Evolutionary conservation across 64 coral and sea anemone species (phyloP), one percentile per base, ranked within the genome.

Genomic region (Montipora efflorescens): DNA sequence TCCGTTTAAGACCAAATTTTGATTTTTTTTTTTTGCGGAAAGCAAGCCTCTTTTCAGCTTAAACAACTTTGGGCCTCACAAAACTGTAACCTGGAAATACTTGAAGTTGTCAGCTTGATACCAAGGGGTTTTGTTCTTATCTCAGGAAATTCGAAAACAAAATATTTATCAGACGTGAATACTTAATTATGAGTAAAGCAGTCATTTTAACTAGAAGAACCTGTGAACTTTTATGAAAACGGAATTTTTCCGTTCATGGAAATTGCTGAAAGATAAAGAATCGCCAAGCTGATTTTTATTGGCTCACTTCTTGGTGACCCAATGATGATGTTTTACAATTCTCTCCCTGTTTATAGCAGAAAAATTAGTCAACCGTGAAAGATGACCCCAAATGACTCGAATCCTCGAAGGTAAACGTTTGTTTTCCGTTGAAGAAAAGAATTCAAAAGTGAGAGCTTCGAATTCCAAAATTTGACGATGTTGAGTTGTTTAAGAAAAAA

Each of bases 311-410:
- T 86, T 23, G 10, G 15, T 21, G 59, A 67, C 62, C 67, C 61
- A 48, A 7, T 48, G 46, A 16, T 28, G 18, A 48, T 64, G 36
- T 10, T 52, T 23, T 70, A 66, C 28, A 36, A 36, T 36, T 36
- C 47, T 20, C 11, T 18, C 3, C 1, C 12, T 50, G 3, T 70
- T 71, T 70, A 21, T 10, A 78, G 66, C 62, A 49, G 82, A 72
- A 71, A 86, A 86, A 71, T 43, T 71, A 86, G 47, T 86, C 59
- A 68, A 71, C 44, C 82, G n/a, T 86, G 18, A 50, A 84, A 68
- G 43, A 10, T 48, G 82, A 86, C 68, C 62, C 8, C 82, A 71
- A 14, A 48, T 20, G 66, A 3, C 82, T 49, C 1, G 46, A 71
- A 71, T 22, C 82, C 9, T 73, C n/a, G 10, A 14, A 73, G 5